Evolutionary conservation across 2,797 vertebrate species (phyloP).

Genomic region (Cossypha dichroa): DNA sequence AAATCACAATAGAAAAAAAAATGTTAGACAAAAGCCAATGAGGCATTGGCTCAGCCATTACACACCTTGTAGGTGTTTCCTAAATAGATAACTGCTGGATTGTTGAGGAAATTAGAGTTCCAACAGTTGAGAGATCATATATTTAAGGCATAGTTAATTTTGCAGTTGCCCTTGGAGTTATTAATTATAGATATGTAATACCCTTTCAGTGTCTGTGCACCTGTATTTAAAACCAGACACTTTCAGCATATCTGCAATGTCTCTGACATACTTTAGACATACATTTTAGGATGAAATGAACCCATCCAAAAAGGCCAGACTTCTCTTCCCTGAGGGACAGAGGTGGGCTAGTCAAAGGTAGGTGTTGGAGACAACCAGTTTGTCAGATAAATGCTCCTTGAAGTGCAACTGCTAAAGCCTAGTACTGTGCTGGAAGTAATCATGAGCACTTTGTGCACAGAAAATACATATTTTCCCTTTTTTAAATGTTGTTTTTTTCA

Average conservation of each 20-base stretch:
- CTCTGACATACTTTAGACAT: neutral
- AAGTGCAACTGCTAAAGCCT: neutral
- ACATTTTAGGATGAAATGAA: neutral
- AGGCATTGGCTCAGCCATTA: conserved; percentile 24
- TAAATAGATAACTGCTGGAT: neutral
- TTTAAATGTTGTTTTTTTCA: neutral
- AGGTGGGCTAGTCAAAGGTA: neutral
- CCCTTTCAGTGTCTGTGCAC: neutral
- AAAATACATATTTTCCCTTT: neutral
- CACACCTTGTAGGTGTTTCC: neutral
- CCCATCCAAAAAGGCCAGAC: neutral
- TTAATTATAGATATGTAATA: neutral
- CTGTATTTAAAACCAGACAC: neutral
- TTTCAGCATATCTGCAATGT: neutral
- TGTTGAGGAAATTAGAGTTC: neutral
- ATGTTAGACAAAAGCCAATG: conserved; percentile 13
- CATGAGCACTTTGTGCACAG: neutral
- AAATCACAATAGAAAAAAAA: neutral
- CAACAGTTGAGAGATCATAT: neutral
- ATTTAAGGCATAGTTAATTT: neutral
- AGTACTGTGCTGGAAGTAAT: neutral
- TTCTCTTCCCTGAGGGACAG: neutral
- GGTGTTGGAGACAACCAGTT: neutral
- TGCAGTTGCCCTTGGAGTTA: neutral
- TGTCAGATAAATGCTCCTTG: neutral